Evolutionary conservation across 2,113 vertebrate species (phyloP), one percentile per base, ranked within the genome.

Genomic region (Anas platyrhynchos): DNA sequence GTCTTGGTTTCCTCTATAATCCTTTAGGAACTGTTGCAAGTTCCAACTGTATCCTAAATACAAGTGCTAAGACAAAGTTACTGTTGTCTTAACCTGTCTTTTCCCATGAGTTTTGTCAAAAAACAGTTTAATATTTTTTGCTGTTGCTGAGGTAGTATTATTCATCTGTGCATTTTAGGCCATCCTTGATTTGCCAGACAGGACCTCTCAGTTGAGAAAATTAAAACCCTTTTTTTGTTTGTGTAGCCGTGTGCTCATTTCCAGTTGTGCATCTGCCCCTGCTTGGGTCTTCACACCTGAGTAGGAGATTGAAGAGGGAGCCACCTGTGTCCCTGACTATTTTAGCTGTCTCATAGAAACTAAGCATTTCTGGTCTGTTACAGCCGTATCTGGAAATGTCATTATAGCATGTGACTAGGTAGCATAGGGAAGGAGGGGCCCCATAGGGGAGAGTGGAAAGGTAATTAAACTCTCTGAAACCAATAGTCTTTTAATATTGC

Each of bases 381-480:
- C 21, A n/a, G 17, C 22, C 43, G 2, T 59, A 65, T 38, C 58
- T 55, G 18, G 13, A 59, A 43, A 26, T 43, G 43, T 58, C 29
- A 21, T 88, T 76, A 46, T 9, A n/a, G 34, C 29, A 52, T 26
- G 8, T 67, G 66, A 67, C 58, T 62, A 23, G 38, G 22, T 48
- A 38, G 38, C 52, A 44, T 8, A 27, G 69, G 74, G 58, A 14
- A 54, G n/a, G 31, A 94, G 50, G 3, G 26, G 13, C 11, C 18
- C 7, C 46, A 68, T 52, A 68, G 66, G 27, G 4, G 14, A 63
- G 16, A 34, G 36, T 6, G 34, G n/a, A 59, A 32, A 75, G 29
- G 27, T 95, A 73, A 91, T 95, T 62, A 90, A 83, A 63, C 72
- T 89, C 72, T 88, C 68, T 31, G 74, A 94, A 94, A 59, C 56